These are phyloP conservation scores for Struthidea cinerea DNA, from an alignment of 2,113 vertebrate species.

Conservation along the genomic window DNA sequence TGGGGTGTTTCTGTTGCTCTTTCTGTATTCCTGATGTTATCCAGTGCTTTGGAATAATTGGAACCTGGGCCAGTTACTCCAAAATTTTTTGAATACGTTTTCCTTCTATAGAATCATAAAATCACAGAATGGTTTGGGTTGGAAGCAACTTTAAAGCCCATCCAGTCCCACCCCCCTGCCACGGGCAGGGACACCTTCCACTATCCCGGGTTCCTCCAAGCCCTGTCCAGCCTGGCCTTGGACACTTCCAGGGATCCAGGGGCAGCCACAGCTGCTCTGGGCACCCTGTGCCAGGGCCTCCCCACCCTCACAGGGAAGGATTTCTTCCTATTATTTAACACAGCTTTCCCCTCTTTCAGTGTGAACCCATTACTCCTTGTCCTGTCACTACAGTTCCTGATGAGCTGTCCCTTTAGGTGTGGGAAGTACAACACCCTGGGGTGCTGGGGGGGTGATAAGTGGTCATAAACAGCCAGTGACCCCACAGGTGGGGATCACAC, in stretches of 20 bases:
- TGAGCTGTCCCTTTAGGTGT: background rate
- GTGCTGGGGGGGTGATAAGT: background rate
- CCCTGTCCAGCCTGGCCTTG: fast-evolving
- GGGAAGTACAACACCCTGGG: background rate
- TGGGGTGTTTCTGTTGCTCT: background rate
- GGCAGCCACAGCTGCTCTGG: background rate
- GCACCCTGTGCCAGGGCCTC: background rate
- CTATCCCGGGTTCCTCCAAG: fast-evolving
- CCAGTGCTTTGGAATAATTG: background rate
- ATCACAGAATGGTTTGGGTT: background rate
- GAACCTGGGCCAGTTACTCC: background rate
- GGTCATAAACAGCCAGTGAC: fast-evolving
- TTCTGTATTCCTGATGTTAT: background rate
- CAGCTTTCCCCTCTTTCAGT: background rate
- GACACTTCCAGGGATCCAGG: background rate
- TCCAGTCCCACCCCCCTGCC: fast-evolving
- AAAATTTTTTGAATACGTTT: background rate
- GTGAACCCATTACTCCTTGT: background rate
- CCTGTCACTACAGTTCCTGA: background rate
- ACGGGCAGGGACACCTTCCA: background rate
- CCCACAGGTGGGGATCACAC: fast-evolving
- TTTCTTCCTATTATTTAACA: background rate
- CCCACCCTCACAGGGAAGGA: fast-evolving
- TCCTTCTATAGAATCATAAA: background rate
- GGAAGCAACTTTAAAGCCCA: background rate